Percentiles rank a stretch among this genome's conserved stretches.
Evolutionary conservation across 1,140 invertebrate genomes (phyloP).

Genomic region (Drusus annulatus): DNA sequence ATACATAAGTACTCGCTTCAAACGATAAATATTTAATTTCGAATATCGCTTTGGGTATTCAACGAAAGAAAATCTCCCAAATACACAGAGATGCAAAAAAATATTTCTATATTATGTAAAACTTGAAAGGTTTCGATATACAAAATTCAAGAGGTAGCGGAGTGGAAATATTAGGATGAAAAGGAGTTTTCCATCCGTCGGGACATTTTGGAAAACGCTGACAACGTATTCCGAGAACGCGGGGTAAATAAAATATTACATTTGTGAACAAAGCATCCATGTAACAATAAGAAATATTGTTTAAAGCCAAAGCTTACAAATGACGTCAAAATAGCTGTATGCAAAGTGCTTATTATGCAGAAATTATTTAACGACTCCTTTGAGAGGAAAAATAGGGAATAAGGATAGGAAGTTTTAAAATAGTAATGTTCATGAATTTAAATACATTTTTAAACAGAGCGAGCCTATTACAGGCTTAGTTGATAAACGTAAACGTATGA

Average conservation of each 20-base stretch:
- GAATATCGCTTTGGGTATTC: slow-evolving; percentile 8
- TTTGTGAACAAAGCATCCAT: slow-evolving; percentile 28
- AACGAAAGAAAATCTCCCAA: background rate
- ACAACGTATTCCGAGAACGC: slow-evolving; percentile 18
- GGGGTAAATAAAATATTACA: slow-evolving; percentile 37
- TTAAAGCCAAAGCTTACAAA: slow-evolving; percentile 30
- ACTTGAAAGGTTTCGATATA: slow-evolving; percentile 23
- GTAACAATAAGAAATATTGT: slow-evolving; percentile 39
- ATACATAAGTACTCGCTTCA: background rate
- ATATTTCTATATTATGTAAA: slow-evolving; percentile 15
- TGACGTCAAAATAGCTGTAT: background rate
- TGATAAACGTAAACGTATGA: no score
- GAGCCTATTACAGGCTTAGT: no score
- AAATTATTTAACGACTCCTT: background rate
- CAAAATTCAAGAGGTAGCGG: slow-evolving; percentile 4
- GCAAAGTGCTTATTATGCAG: background rate
- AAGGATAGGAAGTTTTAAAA: no score
- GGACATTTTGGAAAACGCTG: slow-evolving; percentile 34
- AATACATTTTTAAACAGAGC: no score
- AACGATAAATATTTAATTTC: slow-evolving; percentile 6
- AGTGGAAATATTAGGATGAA: slow-evolving; percentile 12
- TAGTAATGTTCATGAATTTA: no score
- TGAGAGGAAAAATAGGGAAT: no score
- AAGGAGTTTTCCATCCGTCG: background rate
- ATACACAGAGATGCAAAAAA: slow-evolving; percentile 8